Conservation (phyloP, 1,140 invertebrate genomes). For the Drosophila nebulosa region DNA sequence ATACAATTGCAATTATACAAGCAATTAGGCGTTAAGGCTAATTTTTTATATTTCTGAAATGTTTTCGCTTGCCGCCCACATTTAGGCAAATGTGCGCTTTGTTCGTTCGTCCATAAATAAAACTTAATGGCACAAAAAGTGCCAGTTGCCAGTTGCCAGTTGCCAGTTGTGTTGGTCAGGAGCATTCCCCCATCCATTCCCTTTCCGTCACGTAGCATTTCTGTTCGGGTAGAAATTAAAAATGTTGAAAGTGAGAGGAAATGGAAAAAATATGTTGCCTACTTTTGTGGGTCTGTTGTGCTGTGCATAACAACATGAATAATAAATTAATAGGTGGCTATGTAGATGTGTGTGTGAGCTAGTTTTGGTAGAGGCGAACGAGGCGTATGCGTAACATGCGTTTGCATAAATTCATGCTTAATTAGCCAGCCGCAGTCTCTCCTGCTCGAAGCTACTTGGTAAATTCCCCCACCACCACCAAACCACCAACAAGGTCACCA, state of each 20-base stretch:
- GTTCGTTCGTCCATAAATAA: conserved; percentile 62
- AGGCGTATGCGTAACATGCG: conserved; percentile 74
- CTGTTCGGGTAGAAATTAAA: neutral
- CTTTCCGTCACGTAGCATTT: too few relatives aligned
- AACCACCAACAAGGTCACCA: conserved; percentile 9
- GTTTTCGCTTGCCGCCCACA: conserved; percentile 8
- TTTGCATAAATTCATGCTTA: conserved; percentile 76
- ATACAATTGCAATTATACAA: conserved; percentile 44
- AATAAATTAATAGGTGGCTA: conserved; percentile 29
- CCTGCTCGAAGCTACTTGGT: neutral
- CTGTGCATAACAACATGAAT: conserved; percentile 60
- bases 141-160: too few relatives aligned
- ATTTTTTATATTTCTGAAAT: conserved; percentile 34
- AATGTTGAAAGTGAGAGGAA: neutral
- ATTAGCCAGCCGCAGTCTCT: conserved; percentile 51
- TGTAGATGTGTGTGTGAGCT: conserved; percentile 17
- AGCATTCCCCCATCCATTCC: neutral
- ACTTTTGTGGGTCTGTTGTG: conserved; percentile 42
- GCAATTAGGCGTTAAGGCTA: conserved; percentile 53
- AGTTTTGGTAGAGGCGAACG: conserved; percentile 47
- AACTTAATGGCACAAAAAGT: conserved; percentile 65
- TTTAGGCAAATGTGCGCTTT: conserved; percentile 13
- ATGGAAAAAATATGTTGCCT: conserved; percentile 52
- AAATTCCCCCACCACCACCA: neutral
- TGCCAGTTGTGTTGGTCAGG: conserved; percentile 49